Conservation (phyloP, 2,797 vertebrate species). For the Enteromius trimaculatus region DNA sequence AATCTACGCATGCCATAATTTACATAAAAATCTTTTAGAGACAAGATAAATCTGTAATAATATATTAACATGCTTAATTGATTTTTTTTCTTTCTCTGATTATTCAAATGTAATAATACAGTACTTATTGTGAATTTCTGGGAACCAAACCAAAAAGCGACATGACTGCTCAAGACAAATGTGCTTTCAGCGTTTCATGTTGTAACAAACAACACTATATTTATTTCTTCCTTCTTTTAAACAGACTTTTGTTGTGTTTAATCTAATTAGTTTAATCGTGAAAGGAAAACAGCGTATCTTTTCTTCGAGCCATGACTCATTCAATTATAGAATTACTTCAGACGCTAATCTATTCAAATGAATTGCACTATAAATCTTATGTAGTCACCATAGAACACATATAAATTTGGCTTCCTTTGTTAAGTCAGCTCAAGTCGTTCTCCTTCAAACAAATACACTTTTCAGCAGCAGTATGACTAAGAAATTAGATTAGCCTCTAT, state of each 20-base stretch:
- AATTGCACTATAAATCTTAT: conserved; percentile 18
- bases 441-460: conserved; percentile 25
- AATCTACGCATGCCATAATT: background rate
- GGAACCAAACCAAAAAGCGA: background rate
- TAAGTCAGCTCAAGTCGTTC: background rate
- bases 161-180: background rate
- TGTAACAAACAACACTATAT: background rate
- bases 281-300: conserved; percentile 32
- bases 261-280: conserved; percentile 16
- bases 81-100: background rate
- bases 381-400: conserved; percentile 19
- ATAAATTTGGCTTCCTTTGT: conserved; percentile 28
- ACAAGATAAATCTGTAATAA: background rate
- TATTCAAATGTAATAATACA: background rate
- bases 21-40: background rate
- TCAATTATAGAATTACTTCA: conserved; percentile 36
- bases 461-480: conserved; percentile 30
- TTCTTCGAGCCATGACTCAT: conserved; percentile 32
- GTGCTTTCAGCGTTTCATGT: background rate
- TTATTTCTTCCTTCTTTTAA: conserved; percentile 3
- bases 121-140: background rate
- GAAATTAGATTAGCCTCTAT: conserved; percentile 37
- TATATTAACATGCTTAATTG: no score
- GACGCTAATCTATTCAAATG: conserved; percentile 36
- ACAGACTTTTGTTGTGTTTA: conserved; percentile 3